Percentiles rank a stretch among this genome's conserved stretches.
Evolutionary conservation across 23 tunicate species (phyloP).

Genomic region (Pegea sp.): DNA sequence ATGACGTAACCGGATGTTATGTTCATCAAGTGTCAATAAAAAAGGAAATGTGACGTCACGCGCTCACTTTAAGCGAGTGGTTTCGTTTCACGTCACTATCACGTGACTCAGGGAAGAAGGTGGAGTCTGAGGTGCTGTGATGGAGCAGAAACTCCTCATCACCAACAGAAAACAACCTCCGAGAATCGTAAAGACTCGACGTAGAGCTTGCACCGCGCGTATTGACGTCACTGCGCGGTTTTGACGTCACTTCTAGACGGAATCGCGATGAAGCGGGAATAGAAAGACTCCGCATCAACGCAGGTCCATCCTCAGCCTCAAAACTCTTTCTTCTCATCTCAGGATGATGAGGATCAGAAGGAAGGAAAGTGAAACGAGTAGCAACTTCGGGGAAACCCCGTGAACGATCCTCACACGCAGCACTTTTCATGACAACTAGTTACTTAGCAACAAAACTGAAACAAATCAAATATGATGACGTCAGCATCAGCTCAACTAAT

Average conservation of each 20-base stretch:
- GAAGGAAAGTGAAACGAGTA: too few species aligned
- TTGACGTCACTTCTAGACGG: too few species aligned
- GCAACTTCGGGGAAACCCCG: too few species aligned
- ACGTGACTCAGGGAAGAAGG: not conserved
- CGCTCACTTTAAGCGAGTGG: slow-evolving; percentile 42
- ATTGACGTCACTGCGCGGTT: too few species aligned
- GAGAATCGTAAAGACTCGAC: not conserved
- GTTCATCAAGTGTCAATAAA: not conserved
- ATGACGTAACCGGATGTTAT: not conserved
- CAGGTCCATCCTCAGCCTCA: slow-evolving; percentile 40
- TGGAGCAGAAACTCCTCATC: slow-evolving; percentile 6
- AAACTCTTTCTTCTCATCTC: slow-evolving; percentile 20
- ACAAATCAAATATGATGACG: too few species aligned
- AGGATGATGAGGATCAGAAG: too few species aligned
- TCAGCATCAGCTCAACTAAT: too few species aligned
- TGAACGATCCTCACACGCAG: too few species aligned
- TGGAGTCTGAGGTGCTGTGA: slow-evolving; percentile 21
- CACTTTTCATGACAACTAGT: too few species aligned
- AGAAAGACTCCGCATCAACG: slow-evolving; percentile 8
- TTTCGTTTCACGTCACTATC: slow-evolving; percentile 33
- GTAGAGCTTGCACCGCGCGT: not conserved
- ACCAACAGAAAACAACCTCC: not conserved
- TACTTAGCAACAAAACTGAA: too few species aligned
- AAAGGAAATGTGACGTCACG: not conserved
- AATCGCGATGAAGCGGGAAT: not conserved